Percentiles rank a stretch among this genome's conserved stretches.
Evolutionary conservation across 2,888 invertebrate species (phyloP).

Genomic region (Tetrapedia diversipes): DNA sequence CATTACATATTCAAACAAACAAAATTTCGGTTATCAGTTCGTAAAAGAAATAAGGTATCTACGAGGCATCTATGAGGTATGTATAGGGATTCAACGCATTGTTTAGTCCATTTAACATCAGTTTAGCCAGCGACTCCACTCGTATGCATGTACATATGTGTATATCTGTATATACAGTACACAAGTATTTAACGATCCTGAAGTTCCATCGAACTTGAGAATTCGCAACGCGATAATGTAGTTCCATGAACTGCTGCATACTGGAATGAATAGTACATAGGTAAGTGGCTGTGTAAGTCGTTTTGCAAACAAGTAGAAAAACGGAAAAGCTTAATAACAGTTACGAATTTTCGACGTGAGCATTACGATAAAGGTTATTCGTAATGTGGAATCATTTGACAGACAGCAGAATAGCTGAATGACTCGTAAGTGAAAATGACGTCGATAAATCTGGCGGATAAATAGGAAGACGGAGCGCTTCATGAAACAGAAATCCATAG

Average conservation of each 20-base stretch:
- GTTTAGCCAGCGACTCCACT: not conserved
- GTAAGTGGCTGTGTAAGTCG: conserved; percentile 12
- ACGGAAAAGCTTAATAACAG: not conserved
- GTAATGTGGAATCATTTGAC: not conserved
- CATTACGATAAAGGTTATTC: not conserved
- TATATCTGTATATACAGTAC: not conserved
- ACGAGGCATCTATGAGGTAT: too few relatives aligned
- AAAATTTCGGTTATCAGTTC: not conserved
- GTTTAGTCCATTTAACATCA: not conserved
- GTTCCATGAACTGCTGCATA: conserved; percentile 4
- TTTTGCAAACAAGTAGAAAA: conserved; percentile 6
- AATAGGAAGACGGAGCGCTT: not conserved
- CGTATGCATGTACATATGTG: not conserved
- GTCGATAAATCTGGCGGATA: not conserved
- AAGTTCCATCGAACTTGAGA: conserved; percentile 32
- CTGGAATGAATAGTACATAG: too few relatives aligned
- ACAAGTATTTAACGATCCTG: conserved; percentile 11
- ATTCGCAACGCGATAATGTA: conserved; percentile 36
- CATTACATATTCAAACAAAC: not conserved
- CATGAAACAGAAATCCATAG: not conserved
- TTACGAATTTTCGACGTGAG: too few relatives aligned
- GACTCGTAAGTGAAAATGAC: not conserved
- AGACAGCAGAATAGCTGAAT: fast-evolving
- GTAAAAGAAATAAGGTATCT: too few relatives aligned
- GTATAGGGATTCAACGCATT: not conserved